Percentiles rank a stretch among this genome's conserved stretches.
Conservation (phyloP, 2,888 invertebrate genomes). For the Amphiduros pacificus region DNA sequence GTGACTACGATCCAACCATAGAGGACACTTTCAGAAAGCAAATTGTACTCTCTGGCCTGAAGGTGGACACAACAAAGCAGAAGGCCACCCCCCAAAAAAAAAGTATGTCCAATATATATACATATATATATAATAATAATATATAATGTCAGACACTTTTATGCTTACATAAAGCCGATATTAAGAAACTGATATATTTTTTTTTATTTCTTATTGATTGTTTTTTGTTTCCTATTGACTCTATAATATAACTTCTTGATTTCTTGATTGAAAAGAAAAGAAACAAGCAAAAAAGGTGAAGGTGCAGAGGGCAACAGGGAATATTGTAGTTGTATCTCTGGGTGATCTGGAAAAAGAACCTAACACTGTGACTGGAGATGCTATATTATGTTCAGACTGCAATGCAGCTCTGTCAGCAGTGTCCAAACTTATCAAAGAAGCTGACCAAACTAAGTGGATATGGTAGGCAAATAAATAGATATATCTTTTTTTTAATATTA, state of each 20-base stretch:
- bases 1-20: constrained; percentile 50
- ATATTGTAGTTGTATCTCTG: constrained; percentile 42
- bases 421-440: constrained; percentile 25
- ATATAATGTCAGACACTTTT: too few species aligned
- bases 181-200: too few species aligned
- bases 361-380: constrained; percentile 42
- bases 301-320: constrained; percentile 37
- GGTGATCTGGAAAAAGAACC: constrained; percentile 39
- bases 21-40: constrained; percentile 51
- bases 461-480: constrained; percentile 32
- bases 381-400: constrained; percentile 39
- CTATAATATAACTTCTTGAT: not conserved
- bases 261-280: too few species aligned
- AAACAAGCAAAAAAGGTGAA: constrained; percentile 15
- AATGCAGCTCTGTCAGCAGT: constrained; percentile 35
- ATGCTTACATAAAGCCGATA: too few species aligned
- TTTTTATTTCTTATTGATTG: too few species aligned
- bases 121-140: too few species aligned
- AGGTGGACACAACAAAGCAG: too few species aligned
- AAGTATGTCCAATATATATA: too few species aligned
- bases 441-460: constrained; percentile 32
- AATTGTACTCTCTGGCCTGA: constrained; percentile 35
- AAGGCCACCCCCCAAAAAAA: too few species aligned
- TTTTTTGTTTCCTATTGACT: too few species aligned
- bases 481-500: not conserved